phyloP scores from a whole-genome alignment of 2,797 vertebrate species.

The Spondyliosoma cantharus region DNA sequence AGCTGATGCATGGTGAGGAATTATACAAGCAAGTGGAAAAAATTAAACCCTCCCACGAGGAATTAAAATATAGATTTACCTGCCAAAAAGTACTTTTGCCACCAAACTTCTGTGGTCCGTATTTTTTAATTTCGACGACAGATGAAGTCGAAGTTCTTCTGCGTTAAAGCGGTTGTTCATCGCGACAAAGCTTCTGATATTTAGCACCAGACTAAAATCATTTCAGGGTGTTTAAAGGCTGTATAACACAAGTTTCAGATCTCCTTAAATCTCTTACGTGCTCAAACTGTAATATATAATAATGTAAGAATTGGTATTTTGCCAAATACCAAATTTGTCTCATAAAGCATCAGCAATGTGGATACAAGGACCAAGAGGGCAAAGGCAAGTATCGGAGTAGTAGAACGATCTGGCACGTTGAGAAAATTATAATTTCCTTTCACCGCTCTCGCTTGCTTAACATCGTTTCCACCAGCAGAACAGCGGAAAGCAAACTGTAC shows the following conservation, averaged over 20 bases:
- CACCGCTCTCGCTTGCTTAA: background rate
- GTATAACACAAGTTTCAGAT: too few species aligned
- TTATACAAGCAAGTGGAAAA: background rate
- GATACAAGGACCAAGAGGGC: too few species aligned
- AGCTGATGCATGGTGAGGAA: conserved; percentile 8
- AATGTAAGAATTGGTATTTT: too few species aligned
- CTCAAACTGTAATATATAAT: too few species aligned
- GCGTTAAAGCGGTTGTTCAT: background rate
- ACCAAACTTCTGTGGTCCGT: background rate
- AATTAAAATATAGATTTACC: background rate
- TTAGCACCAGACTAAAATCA: background rate
- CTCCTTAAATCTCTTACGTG: too few species aligned
- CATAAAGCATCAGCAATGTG: too few species aligned
- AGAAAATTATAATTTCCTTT: too few species aligned
- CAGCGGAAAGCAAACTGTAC: too few species aligned
- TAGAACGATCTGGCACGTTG: too few species aligned
- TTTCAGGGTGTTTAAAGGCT: too few species aligned
- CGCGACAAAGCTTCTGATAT: background rate
- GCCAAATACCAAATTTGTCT: too few species aligned
- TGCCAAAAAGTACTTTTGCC: background rate
- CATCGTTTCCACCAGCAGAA: background rate
- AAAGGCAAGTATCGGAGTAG: too few species aligned
- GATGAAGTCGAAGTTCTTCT: background rate
- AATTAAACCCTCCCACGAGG: background rate
- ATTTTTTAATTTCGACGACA: background rate